Evolutionary conservation across 2,888 invertebrate species (phyloP).

Genomic region (Leptinotarsa tumamoca): DNA sequence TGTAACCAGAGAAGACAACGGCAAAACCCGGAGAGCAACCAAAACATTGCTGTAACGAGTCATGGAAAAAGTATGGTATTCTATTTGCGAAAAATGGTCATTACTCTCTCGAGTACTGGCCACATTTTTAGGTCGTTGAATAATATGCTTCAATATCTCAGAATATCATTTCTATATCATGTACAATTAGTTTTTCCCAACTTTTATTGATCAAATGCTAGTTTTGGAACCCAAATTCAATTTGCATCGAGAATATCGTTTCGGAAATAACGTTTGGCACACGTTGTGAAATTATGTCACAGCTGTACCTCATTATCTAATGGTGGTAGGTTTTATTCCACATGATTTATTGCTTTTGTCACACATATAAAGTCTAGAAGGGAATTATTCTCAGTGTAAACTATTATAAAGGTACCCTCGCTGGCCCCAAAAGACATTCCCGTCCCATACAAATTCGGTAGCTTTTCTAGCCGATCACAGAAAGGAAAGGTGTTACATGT

Average conservation of each 20-base stretch:
- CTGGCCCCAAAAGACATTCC: conserved; percentile 3
- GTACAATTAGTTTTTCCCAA: too few relatives aligned
- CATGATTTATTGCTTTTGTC: conserved; percentile 34
- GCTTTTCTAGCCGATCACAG: neutral
- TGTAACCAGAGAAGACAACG: too few relatives aligned
- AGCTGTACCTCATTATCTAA: conserved; percentile 23
- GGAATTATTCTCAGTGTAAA: conserved; percentile 39
- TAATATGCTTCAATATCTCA: too few relatives aligned
- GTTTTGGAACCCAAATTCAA: neutral
- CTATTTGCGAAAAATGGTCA: too few relatives aligned
- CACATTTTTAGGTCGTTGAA: too few relatives aligned
- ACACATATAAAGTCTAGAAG: conserved; percentile 20
- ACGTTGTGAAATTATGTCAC: neutral
- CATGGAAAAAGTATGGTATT: too few relatives aligned
- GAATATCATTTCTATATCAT: too few relatives aligned
- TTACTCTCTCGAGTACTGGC: too few relatives aligned
- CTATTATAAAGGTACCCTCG: conserved; percentile 11
- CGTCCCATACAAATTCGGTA: conserved; percentile 12
- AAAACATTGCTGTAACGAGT: too few relatives aligned
- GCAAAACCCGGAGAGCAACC: too few relatives aligned
- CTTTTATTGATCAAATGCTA: neutral
- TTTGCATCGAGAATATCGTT: neutral
- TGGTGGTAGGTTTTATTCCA: conserved; percentile 36
- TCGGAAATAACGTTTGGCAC: neutral
- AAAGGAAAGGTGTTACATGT: conserved; percentile 17